Conservation (phyloP, 2,888 invertebrate species). For the Clusia tigrina region DNA sequence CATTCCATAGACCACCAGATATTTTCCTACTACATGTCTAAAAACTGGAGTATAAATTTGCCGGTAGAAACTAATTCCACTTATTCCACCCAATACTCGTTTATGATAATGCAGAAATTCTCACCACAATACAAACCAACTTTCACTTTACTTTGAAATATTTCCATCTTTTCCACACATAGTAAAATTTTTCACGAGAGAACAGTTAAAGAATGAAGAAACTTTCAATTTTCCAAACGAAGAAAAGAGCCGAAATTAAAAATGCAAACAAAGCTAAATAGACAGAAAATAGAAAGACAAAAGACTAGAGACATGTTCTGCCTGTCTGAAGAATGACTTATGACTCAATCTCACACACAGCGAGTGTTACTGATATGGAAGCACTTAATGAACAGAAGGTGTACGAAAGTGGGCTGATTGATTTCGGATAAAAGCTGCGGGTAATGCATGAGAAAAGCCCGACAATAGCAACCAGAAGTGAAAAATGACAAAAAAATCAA, state of each 20-base stretch:
- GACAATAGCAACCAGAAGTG: not conserved
- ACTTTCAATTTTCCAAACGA: conserved; percentile 8
- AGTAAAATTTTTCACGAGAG: too few species aligned
- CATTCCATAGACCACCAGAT: too few species aligned
- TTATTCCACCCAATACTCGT: too few species aligned
- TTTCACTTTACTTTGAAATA: too few species aligned
- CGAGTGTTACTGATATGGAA: not conserved
- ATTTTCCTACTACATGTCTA: too few species aligned
- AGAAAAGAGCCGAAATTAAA: not conserved
- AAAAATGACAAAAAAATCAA: conserved; percentile 4
- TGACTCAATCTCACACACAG: not conserved
- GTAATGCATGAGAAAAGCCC: not conserved
- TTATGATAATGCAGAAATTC: too few species aligned
- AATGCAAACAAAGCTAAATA: not conserved
- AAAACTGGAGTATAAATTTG: too few species aligned
- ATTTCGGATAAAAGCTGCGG: not conserved
- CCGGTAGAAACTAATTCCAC: too few species aligned
- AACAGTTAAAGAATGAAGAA: conserved; percentile 2
- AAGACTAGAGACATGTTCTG: not conserved
- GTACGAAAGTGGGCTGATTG: conserved; percentile 1
- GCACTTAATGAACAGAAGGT: not conserved
- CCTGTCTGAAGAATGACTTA: not conserved
- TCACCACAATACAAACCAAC: too few species aligned
- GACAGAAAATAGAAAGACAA: too few species aligned
- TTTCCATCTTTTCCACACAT: too few species aligned